Conservation (phyloP, 2,888 invertebrate genomes). For the Dynastes hyllus region DNA sequence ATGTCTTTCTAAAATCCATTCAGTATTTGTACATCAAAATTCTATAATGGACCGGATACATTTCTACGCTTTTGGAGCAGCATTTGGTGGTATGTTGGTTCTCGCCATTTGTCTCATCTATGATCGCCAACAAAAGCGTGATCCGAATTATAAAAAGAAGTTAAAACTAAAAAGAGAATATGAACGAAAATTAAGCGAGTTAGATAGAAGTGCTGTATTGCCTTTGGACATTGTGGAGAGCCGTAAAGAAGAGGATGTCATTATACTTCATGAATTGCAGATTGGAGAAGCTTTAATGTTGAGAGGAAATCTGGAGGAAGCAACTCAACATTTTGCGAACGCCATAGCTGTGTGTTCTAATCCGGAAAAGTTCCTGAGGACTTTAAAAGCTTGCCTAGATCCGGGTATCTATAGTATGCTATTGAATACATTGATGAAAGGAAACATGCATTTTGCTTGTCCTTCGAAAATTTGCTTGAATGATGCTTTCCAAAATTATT, state of each 20-base stretch:
- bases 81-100: slow-evolving; percentile 52
- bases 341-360: slow-evolving; percentile 60
- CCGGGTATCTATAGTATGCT: slow-evolving; percentile 56
- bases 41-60: slow-evolving; percentile 50
- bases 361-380: slow-evolving; percentile 58
- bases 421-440: slow-evolving; percentile 54
- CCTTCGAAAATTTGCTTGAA: slow-evolving; percentile 37
- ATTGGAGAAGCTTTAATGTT: slow-evolving; percentile 59
- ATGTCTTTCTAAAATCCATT: slow-evolving; percentile 9
- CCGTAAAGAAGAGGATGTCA: slow-evolving; percentile 51
- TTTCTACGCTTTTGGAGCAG: slow-evolving; percentile 49
- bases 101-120: slow-evolving; percentile 53
- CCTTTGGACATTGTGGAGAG: slow-evolving; percentile 33
- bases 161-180: slow-evolving; percentile 49
- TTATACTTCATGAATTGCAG: slow-evolving; percentile 59
- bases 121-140: slow-evolving; percentile 51
- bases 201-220: slow-evolving; percentile 38
- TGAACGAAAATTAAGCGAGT: slow-evolving; percentile 46
- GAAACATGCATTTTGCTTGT: slow-evolving; percentile 47
- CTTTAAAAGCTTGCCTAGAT: slow-evolving; percentile 57
- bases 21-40: slow-evolving; percentile 36
- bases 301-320: slow-evolving; percentile 56
- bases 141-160: slow-evolving; percentile 54
- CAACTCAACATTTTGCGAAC: slow-evolving; percentile 60
- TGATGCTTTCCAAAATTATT: slow-evolving; percentile 38